These are phyloP conservation scores for Manis javanica DNA, from an alignment of 2,797 vertebrate genomes.

Conservation along the genomic window DNA sequence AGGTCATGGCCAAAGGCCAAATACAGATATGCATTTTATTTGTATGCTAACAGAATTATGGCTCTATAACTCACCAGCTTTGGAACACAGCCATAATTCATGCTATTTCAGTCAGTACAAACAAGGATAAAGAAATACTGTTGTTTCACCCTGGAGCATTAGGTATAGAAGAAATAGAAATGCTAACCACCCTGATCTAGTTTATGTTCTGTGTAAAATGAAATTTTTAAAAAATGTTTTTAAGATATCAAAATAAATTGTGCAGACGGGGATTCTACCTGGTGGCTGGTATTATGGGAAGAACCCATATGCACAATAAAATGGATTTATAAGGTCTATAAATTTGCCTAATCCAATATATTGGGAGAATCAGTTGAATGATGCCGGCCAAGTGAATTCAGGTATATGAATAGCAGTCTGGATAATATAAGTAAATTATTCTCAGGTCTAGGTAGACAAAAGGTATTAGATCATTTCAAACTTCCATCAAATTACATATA, in stretches of 20 bases:
- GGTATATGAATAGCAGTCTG: not conserved
- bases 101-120: conserved; percentile 12
- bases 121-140: conserved; percentile 60
- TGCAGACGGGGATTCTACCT: not conserved
- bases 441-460: not conserved
- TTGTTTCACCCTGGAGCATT: conserved; percentile 27
- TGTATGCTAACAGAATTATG: conserved; percentile 59
- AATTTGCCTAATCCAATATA: not conserved
- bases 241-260: conserved; percentile 60
- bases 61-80: conserved; percentile 39
- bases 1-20: conserved; percentile 50
- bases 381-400: not conserved
- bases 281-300: not conserved
- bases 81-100: conserved; percentile 56
- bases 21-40: conserved; percentile 48
- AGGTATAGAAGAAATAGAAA: conserved; percentile 61
- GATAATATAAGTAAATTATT: not conserved
- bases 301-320: not conserved
- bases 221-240: not conserved
- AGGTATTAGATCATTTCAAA: not conserved
- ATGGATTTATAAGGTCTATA: conserved; percentile 29
- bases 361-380: not conserved
- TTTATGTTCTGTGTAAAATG: conserved; percentile 51
- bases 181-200: not conserved
- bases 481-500: not conserved